These are phyloP conservation scores for Parasteatoda tepidariorum DNA, from an alignment of 1,140 invertebrate genomes.

Conservation along the genomic window DNA sequence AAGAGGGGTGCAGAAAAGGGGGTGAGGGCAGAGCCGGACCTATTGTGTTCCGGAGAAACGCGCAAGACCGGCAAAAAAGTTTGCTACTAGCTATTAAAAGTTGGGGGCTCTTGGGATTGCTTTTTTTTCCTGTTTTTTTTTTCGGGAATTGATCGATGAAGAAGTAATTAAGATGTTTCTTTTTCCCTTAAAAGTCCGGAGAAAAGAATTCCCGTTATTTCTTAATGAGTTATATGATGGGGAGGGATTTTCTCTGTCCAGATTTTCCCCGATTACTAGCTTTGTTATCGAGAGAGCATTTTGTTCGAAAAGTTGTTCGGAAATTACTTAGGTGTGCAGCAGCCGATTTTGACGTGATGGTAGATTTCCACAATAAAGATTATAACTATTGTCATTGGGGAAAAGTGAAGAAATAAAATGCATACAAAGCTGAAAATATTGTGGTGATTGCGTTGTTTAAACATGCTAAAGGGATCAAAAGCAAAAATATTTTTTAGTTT, in stretches of 20 bases:
- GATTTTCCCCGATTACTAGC: not conserved
- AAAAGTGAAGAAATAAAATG: not conserved
- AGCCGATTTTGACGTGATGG: not conserved
- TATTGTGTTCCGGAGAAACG: slow-evolving; percentile 9
- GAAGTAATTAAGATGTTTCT: slow-evolving; percentile 42
- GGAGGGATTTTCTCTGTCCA: not conserved
- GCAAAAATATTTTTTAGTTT: no score
- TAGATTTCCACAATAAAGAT: not conserved
- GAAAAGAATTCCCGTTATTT: slow-evolving; percentile 1
- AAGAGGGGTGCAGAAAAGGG: not conserved
- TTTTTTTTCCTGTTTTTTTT: not conserved
- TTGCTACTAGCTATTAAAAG: not conserved
- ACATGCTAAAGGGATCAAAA: no score
- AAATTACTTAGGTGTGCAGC: not conserved
- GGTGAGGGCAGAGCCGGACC: not conserved
- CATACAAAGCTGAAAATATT: no score
- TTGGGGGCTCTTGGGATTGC: not conserved
- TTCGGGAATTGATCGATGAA: slow-evolving; percentile 9
- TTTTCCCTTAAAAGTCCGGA: not conserved
- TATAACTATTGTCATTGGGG: not conserved
- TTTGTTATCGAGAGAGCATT: not conserved
- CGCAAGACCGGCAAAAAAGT: slow-evolving; percentile 13
- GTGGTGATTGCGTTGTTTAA: no score
- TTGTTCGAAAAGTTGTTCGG: not conserved
- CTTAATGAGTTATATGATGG: slow-evolving; percentile 1